Percentiles rank a stretch among this genome's conserved stretches.
Evolutionary conservation across 1,140 invertebrate species (phyloP).

Genomic region (Drosophila bipectinata): DNA sequence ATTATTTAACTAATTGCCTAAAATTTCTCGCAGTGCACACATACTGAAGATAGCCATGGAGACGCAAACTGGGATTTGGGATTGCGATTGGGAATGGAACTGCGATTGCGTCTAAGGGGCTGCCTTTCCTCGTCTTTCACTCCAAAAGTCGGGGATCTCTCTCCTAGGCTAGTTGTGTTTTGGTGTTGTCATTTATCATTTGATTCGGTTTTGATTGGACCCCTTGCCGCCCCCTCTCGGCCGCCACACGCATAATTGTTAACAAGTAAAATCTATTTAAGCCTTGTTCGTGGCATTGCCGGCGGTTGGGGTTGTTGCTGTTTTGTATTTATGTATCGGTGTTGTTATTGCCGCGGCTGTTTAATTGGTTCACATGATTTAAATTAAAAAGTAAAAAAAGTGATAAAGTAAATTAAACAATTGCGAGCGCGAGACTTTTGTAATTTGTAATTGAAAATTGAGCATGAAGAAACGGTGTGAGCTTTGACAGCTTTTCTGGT

Average conservation of each 20-base stretch:
- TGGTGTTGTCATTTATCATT: conserved; percentile 83
- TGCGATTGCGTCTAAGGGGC: conserved; percentile 10
- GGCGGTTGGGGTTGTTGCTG: conserved; percentile 10
- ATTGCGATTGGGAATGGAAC: conserved; percentile 35
- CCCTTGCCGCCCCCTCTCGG: conserved; percentile 8
- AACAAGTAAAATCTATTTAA: conserved; percentile 83
- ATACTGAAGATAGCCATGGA: conserved; percentile 39
- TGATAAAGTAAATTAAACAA: conserved; percentile 84
- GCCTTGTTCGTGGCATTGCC: conserved; percentile 67
- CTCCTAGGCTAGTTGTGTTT: conserved; percentile 71
- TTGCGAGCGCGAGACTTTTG: conserved; percentile 70
- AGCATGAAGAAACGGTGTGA: conserved; percentile 74
- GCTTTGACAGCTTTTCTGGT: conserved; percentile 67
- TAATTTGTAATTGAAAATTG: conserved; percentile 79
- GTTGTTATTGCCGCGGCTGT: conserved; percentile 55
- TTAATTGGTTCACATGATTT: conserved; percentile 84
- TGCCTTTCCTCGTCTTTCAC: conserved; percentile 26
- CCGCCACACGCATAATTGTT: conserved; percentile 65
- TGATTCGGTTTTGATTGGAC: conserved; percentile 76
- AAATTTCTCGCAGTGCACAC: conserved; percentile 12
- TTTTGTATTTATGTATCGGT: conserved; percentile 15
- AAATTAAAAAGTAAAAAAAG: too few relatives aligned
- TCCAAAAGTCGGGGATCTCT: conserved; percentile 37
- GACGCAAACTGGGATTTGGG: conserved; percentile 28
- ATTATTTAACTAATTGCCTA: neutral